A percentile compares a stretch with the other conserved stretches of the same genome.
phyloP scores from a whole-genome alignment of 2,113 vertebrate genomes.

The Telmatochromis brichardi region DNA sequence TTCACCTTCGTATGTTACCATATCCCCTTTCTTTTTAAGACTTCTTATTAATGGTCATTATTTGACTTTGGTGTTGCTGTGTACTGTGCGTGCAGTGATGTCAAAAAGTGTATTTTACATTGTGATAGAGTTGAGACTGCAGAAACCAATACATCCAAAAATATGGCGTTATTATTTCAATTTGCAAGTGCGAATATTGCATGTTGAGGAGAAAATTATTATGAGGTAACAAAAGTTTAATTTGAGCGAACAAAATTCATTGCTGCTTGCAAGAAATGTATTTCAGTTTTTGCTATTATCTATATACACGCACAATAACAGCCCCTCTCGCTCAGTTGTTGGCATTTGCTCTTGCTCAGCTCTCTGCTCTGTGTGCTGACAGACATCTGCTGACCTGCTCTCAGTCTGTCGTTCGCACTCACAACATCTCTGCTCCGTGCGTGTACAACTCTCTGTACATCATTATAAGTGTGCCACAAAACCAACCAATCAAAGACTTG shows the following conservation, averaged over 20 bases:
- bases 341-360: neutral
- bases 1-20: neutral
- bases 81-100: neutral
- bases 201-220: neutral
- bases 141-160: neutral
- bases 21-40: neutral
- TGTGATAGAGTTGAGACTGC: neutral
- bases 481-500: neutral
- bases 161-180: neutral
- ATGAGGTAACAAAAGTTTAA: neutral
- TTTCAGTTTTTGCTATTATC: neutral
- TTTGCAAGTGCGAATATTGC: rapidly evolving
- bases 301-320: neutral
- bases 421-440: neutral
- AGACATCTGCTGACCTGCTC: neutral
- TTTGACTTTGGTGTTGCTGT: neutral
- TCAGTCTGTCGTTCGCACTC: neutral
- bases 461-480: neutral
- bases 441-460: neutral
- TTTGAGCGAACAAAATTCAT: neutral
- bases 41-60: neutral
- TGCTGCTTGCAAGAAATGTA: neutral
- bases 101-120: neutral
- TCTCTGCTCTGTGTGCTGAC: neutral
- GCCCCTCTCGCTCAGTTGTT: neutral